Evolutionary conservation across 2,113 vertebrate species (phyloP).

Genomic region (Butorides virescens): DNA sequence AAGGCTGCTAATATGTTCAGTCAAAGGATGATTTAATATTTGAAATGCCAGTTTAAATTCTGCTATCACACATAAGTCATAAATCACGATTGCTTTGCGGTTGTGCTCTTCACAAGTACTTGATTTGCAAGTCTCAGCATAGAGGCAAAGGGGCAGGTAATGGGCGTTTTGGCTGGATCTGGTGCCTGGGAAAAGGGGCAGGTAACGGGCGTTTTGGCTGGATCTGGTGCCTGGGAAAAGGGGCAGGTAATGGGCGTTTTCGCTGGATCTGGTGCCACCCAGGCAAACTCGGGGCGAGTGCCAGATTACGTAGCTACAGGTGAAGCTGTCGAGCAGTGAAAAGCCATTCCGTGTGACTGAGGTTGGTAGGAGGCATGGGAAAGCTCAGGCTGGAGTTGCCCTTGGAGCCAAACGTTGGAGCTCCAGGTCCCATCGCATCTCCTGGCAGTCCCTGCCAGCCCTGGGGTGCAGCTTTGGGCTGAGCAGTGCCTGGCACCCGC

Average conservation of each 20-base stretch:
- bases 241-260: neutral
- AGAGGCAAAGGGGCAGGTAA: neutral
- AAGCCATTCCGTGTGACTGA: rapidly evolving
- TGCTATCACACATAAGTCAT: neutral
- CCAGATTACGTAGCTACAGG: rapidly evolving
- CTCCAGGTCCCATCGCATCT: neutral
- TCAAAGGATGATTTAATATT: neutral
- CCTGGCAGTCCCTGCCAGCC: neutral
- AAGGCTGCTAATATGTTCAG: neutral
- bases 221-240: neutral
- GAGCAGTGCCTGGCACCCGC: neutral
- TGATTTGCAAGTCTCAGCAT: neutral
- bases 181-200: neutral
- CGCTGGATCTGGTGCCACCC: neutral
- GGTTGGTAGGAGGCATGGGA: neutral
- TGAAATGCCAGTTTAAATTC: neutral
- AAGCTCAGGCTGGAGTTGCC: neutral
- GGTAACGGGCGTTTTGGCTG: neutral
- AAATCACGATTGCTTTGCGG: neutral
- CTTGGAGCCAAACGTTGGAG: neutral
- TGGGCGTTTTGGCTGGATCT: neutral
- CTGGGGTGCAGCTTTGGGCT: neutral
- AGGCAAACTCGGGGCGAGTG: neutral
- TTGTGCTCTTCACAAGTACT: rapidly evolving
- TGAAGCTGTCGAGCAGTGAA: rapidly evolving